Evolutionary conservation across 1,140 invertebrate species (phyloP), one percentile per base, ranked within the genome.

Genomic region (Atopsyche davidsoni): DNA sequence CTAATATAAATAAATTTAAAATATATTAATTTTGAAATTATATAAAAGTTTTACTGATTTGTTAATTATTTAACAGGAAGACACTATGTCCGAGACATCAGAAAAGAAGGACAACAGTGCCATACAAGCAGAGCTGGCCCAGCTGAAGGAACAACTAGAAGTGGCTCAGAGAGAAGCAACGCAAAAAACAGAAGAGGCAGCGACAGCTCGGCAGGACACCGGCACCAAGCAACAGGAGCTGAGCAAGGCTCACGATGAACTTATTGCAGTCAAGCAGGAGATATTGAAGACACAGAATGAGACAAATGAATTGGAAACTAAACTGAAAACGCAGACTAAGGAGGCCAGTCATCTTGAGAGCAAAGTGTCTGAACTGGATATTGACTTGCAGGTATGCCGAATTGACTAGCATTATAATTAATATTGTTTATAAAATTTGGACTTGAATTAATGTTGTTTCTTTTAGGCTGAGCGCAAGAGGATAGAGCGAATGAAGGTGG

Each of bases 241-340:
- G 36, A 67, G 67, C 3, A 68, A 70, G 53, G 46, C 76, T 21
- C 70, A 73, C 53, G 53, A 64, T n/a, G 75, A 81, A 55, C 38
- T 78, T 13, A 58, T 64, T 0, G 68, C 73, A 25, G 31, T 75
- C 1, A 78, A 77, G 54, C 75, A 79, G 41, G 81, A 85, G 59
- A 61, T 83, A 25, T 77, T 79, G 22, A 86, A 83, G 60, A 70
- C 79, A 21, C 79, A 74, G 68, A 79, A 69, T 66, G 78, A 72
- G 64, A 71, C 73, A 59, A 70, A 80, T 71, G 71, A 79, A 40
- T 50, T 66, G 18, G 57, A 76, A 68, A 79, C 58, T 75, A 80
- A 70, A 59, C 66, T 59, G 63, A 75, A 64, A 72, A 69, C 65
- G 39, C 72, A 64, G 66, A 77, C 65, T 60, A 75, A 58, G 69